Evolutionary conservation across 2,888 invertebrate genomes (phyloP).

Genomic region (Drosophila picticornis): DNA sequence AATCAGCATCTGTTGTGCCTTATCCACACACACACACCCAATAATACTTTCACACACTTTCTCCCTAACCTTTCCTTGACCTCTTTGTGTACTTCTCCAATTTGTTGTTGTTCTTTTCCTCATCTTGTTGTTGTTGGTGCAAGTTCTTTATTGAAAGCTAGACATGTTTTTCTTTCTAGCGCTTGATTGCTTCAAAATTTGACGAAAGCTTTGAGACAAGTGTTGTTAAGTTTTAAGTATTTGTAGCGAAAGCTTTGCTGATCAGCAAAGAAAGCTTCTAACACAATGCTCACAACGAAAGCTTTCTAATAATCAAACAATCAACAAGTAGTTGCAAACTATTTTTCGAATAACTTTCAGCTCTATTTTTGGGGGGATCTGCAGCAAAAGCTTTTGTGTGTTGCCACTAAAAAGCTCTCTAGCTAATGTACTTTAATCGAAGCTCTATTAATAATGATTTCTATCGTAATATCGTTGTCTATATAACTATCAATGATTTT

Average conservation of each 20-base stretch:
- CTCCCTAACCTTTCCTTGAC: slow-evolving; percentile 47
- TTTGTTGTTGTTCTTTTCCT: slow-evolving; percentile 14
- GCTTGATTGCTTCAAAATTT: slow-evolving; percentile 18
- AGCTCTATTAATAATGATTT: slow-evolving; percentile 3
- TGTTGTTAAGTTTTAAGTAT: slow-evolving; percentile 46
- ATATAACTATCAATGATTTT: background rate
- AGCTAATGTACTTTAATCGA: slow-evolving; percentile 1
- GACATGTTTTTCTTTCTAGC: slow-evolving; percentile 67
- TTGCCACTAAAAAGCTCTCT: slow-evolving; percentile 31
- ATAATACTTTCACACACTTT: slow-evolving; percentile 30
- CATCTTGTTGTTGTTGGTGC: slow-evolving; percentile 56
- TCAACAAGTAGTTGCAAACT: slow-evolving; percentile 4
- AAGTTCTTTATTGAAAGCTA: slow-evolving; percentile 74
- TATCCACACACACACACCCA: slow-evolving; percentile 23
- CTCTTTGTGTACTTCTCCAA: slow-evolving; percentile 36
- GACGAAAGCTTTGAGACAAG: slow-evolving; percentile 32
- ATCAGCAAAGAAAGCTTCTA: slow-evolving; percentile 7
- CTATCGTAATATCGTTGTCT: slow-evolving; percentile 7
- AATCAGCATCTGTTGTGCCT: slow-evolving; percentile 50
- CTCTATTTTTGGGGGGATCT: slow-evolving; percentile 7
- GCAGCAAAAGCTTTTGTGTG: slow-evolving; percentile 29
- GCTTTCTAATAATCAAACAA: slow-evolving; percentile 17
- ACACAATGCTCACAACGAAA: slow-evolving; percentile 10
- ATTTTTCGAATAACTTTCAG: slow-evolving; percentile 6
- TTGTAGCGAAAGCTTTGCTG: slow-evolving; percentile 26